phyloP scores from a whole-genome alignment of 2,888 invertebrate genomes.

The Meandrusa payeni region DNA sequence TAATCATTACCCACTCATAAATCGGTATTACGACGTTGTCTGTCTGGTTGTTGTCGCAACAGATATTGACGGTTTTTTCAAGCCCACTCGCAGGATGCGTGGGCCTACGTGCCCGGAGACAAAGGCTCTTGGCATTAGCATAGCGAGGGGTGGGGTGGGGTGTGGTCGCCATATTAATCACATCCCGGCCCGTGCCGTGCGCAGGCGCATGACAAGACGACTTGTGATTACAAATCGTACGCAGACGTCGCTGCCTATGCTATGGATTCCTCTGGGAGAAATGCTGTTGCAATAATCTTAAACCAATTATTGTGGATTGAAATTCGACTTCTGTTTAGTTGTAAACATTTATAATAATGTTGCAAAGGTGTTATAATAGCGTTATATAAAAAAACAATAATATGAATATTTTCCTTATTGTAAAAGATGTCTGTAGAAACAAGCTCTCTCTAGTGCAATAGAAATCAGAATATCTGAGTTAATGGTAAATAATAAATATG shows the following conservation, averaged over 20 bases:
- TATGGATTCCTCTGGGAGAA: conserved; percentile 6
- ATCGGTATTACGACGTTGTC: conserved; percentile 37
- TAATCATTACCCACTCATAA: conserved; percentile 23
- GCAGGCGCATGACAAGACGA: conserved; percentile 35
- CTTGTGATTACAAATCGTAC: conserved; percentile 21
- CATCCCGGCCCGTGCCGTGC: conserved; percentile 53
- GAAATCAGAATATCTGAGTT: too few species aligned
- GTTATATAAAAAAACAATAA: too few species aligned
- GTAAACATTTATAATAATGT: too few species aligned
- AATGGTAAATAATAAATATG: too few species aligned
- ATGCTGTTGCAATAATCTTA: too few species aligned
- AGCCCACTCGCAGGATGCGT: conserved; percentile 61
- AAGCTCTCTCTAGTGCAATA: too few species aligned
- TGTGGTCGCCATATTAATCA: conserved; percentile 60
- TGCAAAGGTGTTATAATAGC: too few species aligned
- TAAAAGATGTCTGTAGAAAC: too few species aligned
- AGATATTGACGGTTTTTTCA: conserved; percentile 54
- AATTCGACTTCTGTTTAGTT: too few species aligned
- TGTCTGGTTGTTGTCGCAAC: conserved; percentile 48
- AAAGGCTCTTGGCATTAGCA: conserved; percentile 57
- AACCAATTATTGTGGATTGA: too few species aligned
- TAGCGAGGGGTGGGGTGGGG: conserved; percentile 53
- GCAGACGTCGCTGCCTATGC: background rate
- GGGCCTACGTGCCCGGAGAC: conserved; percentile 64
- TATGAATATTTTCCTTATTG: too few species aligned